phyloP scores from a whole-genome alignment of 30 jellyfish, hydroid and myxozoan genomes.

The Aurelia aurita complex sp. Pacific region DNA sequence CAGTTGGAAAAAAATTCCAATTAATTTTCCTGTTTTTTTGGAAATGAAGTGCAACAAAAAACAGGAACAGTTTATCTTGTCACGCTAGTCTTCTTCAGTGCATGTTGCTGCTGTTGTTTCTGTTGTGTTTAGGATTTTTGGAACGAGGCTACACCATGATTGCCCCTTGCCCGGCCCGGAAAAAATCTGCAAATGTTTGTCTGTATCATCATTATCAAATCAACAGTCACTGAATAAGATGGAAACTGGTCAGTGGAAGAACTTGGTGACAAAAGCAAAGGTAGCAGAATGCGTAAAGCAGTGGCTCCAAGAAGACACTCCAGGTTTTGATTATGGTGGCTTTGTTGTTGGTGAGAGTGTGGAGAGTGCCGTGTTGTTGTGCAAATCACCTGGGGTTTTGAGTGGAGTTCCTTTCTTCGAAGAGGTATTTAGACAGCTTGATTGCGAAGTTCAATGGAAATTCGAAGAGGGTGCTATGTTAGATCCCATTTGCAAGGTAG shows the following conservation, averaged over 20 bases:
- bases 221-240: neutral
- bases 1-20: no score
- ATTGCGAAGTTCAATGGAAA: constrained; percentile 69
- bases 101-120: no score
- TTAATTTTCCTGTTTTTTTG: no score
- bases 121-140: no score
- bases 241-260: constrained; percentile 5
- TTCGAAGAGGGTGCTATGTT: constrained; percentile 65
- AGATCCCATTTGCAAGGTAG: constrained; percentile 68
- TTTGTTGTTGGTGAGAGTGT: constrained; percentile 84
- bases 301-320: constrained; percentile 87
- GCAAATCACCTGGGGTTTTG: constrained; percentile 84
- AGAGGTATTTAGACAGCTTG: constrained; percentile 55
- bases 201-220: no score
- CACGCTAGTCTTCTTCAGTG: no score
- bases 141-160: no score
- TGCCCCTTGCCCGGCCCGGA: no score
- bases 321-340: constrained; percentile 89
- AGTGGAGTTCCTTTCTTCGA: constrained; percentile 86
- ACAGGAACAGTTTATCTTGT: no score
- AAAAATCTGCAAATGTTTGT: no score
- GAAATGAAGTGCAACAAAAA: no score
- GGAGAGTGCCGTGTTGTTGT: constrained; percentile 67
- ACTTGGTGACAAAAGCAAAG: constrained; percentile 30
- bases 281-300: constrained; percentile 17